Base-by-base conservation (phyloP, 2,888 invertebrate species). In the Parnassius mnemosyne region DNA sequence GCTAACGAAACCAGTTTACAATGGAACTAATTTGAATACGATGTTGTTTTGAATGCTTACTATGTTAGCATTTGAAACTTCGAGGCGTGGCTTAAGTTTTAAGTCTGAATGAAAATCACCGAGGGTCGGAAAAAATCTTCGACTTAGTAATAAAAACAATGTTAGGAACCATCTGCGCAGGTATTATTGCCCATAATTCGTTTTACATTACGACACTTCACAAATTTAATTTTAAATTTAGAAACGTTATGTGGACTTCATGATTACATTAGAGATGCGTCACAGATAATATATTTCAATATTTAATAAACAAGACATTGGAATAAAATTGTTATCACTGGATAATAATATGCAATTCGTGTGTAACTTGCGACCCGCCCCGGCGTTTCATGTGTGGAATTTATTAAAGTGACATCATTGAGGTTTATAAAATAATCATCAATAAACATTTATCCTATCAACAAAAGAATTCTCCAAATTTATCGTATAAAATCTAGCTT, bases 281-380 rank as follows among this genome's bases (percentile, higher is more conserved):
- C 50, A 50, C 49, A 50, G 50, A 54, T 60, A 54, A 54, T 50
- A 50, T 10, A 13, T 60, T 11, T 43, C n/a, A 42, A 60, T 60
- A 50, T 60, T 60, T 55, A 51, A 16, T 34, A 55, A 60, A 46
- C 20, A 43, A 42, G 54, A 55, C 54, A 50, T 55, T 60, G 60
- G 25, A 25, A 5, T 25, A 25, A 25, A 25, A 43, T n/a, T 5
- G 11, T 50, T 54, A 50, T 51, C 50, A 43, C 16, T 43, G 50
- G 12, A 25, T 49, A 9, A 46, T 53, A 50, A 25, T 25, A 25
- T 34, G 34, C 7, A 34, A 34, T 34, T 34, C 3, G 7, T 34
- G 34, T 34, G 5, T 34, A 34, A 34, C 34, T 34, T 5, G 34
- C 5, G 34, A 34, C 5, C 34, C 34, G 34, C 34, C 34, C 1